Conservation (phyloP, 1,140 invertebrate species). For the Drosophila insularis region DNA sequence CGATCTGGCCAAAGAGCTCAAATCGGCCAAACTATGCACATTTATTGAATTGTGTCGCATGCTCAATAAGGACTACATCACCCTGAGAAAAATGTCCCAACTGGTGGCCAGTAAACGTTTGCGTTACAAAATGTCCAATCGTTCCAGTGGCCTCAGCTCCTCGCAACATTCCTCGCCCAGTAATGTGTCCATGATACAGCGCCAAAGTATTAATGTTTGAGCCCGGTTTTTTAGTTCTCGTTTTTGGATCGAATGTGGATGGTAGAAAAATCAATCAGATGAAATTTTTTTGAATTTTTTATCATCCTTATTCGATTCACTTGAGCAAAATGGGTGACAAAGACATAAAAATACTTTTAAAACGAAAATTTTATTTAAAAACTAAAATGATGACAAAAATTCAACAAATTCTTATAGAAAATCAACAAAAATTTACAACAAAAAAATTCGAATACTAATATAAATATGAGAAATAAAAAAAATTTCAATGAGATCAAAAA, state of each 20-base stretch:
- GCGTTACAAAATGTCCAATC: constrained; percentile 33
- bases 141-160: constrained; percentile 23
- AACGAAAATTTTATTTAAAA: no score
- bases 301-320: neutral
- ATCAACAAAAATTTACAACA: no score
- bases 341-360: no score
- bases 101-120: constrained; percentile 40
- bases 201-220: neutral
- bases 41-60: constrained; percentile 72
- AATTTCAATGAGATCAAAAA: no score
- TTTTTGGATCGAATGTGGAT: neutral
- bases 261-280: neutral
- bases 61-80: constrained; percentile 68
- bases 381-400: no score
- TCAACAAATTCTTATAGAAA: no score
- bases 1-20: constrained; percentile 44
- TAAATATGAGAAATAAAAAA: no score
- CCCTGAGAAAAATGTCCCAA: constrained; percentile 57
- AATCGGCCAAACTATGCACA: constrained; percentile 49
- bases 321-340: no score
- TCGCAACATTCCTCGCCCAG: constrained; percentile 2
- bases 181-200: neutral
- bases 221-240: neutral
- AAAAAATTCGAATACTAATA: no score
- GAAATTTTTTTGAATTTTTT: neutral